Evolutionary conservation across 1,140 invertebrate species (phyloP), one percentile per base, ranked within the genome.

Genomic region (Rhagoletis pomonella): DNA sequence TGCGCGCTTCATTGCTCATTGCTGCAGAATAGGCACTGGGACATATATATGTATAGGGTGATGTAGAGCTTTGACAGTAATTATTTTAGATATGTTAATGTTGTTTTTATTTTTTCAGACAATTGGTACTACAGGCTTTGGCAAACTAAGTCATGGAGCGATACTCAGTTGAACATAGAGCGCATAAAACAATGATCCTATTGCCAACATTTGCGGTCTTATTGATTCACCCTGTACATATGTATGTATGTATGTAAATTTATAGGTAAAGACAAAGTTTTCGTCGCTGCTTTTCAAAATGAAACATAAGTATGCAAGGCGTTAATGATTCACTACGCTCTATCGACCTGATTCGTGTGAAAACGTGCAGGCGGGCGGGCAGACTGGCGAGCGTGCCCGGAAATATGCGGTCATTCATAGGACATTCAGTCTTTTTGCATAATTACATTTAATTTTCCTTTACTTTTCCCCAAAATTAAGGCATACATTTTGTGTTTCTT

Each of bases 381-480:
- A 81, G 17, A 55, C 9, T 19, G 50, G 60, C 12, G 10, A 19
- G 55, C 47, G 17, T 81, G 47, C 10, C 9, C 50, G 73, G 2
- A 55, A 81, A 55, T 73, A 58, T 19, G 14, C 73, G n/a, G 47
- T 19, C 7, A 47, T 14, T 81, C n/a, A 81, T 55, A 19, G 42
- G 14, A 7, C 44, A 29, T 29, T 29, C 29, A 81, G 3, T 10
- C 6, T 55, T 58, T 81, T 81, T 81, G 44, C 44, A 81, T 81
- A 81, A 81, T 81, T 81, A 81, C 73, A 58, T 29, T 50, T 81
- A 10, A 73, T 12, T 47, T 73, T 73, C 67, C 6, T 73, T 42
- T 12, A 12, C 1, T 69, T 42, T 42, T 69, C 9, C 29, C 9
- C 29, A 39, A 29, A 0, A 55, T 55, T 55, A 55, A 55, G 50